Conservation (phyloP, 2,113 vertebrate species). For the Python bivittatus region DNA sequence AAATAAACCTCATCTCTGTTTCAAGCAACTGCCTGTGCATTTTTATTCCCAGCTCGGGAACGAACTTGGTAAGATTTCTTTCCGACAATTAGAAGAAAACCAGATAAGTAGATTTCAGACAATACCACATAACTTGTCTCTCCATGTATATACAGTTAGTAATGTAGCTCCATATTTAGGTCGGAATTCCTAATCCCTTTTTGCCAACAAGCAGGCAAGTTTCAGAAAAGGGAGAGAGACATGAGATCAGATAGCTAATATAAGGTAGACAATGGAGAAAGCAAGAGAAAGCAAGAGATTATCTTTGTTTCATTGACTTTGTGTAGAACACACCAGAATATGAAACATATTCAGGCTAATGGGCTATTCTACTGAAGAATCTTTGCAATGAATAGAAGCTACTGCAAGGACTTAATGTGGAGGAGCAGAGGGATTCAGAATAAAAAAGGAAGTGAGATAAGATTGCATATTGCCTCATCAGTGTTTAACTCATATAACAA, state of each 20-base stretch:
- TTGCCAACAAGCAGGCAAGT: neutral
- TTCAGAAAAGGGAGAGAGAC: neutral
- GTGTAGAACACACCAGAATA: neutral
- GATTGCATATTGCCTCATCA: neutral
- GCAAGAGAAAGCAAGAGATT: neutral
- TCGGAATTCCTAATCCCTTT: neutral
- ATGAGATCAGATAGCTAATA: neutral
- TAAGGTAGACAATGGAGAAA: neutral
- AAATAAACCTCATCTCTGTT: too few species aligned
- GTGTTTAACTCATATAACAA: neutral
- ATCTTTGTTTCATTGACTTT: neutral
- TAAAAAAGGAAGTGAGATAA: neutral
- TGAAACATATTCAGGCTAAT: neutral
- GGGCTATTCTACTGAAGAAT: neutral
- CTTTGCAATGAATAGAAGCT: neutral
- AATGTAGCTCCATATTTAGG: neutral
- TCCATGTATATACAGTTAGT: neutral
- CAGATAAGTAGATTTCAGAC: slow-evolving; percentile 26
- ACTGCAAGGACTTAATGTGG: neutral
- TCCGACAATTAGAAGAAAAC: slow-evolving; percentile 42
- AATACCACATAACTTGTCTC: neutral
- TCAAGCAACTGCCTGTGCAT: too few species aligned
- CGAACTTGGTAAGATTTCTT: too few species aligned
- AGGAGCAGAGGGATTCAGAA: neutral
- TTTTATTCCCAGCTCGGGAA: too few species aligned